A percentile compares a stretch with the other conserved stretches of the same genome.
These are phyloP conservation scores for Amphibalanus amphitrite DNA, from an alignment of 1,140 invertebrate genomes.

Conservation along the genomic window DNA sequence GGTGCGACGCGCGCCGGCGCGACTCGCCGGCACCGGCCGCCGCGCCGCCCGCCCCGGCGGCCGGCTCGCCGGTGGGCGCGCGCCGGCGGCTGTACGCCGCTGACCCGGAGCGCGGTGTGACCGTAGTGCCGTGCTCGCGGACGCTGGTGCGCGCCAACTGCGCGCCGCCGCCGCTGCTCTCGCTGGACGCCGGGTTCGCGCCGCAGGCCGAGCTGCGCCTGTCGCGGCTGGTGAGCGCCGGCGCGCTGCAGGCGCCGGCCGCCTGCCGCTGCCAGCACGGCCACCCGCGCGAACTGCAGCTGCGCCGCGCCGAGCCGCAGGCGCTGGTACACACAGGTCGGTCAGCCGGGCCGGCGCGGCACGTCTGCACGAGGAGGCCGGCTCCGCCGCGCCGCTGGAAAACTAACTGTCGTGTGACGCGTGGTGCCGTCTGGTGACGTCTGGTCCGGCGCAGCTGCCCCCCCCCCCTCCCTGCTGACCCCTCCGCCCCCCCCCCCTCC, in stretches of 20 bases:
- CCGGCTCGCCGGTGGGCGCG: not conserved
- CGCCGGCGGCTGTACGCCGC: not conserved
- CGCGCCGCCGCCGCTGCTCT: not conserved
- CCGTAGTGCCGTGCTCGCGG: not conserved
- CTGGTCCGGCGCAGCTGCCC: not conserved
- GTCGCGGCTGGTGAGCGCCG: not conserved
- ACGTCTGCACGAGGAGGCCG: not conserved
- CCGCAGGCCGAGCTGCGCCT: not conserved
- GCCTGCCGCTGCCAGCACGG: not conserved
- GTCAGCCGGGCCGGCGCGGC: not conserved
- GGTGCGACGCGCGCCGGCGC: not conserved
- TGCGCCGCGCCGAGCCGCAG: not conserved
- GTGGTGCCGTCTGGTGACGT: not conserved
- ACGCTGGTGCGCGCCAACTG: not conserved
- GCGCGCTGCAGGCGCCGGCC: not conserved
- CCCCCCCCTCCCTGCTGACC: no score
- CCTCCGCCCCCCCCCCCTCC: no score
- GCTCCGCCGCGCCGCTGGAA: no score
- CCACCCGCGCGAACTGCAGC: not conserved
- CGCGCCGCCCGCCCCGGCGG: no score
- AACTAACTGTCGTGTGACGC: not conserved
- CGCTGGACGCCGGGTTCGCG: not conserved
- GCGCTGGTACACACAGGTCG: not conserved
- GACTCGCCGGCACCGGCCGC: not conserved
- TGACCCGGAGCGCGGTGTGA: not conserved